Evolutionary conservation across 1,140 invertebrate species (phyloP), one percentile per base, ranked within the genome.

Genomic region (Lucilia cuprina): DNA sequence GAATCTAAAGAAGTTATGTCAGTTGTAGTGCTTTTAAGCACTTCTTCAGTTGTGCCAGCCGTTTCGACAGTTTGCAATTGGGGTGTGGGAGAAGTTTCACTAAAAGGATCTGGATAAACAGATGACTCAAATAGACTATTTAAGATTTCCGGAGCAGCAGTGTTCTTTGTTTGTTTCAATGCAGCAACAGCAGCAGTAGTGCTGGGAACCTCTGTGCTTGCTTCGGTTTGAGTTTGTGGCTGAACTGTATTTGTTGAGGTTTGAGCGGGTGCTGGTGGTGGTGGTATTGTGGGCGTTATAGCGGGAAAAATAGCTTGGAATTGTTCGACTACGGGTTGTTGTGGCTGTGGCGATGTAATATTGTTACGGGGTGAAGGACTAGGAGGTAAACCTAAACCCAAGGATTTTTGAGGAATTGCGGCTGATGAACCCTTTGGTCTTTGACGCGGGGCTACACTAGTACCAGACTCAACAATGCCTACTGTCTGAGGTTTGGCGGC

Each of bases 361-460:
- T 87, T 90, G 49, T 90, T 89, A 49, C 90, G 86, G 1, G 90
- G 90, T 82, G 87, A 88, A 14, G 92, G 92, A 88, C 92, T 93
- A 19, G 92, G 92, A 75, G 91, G 92, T 60, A 93, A 85, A 0
- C 91, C 92, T 12, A 93, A 86, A n/a, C 92, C 92, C 82, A 93
- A 87, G 30, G 90, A 86, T 85, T 91, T 92, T 30, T 92, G 87
- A 2, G 91, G 91, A 65, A 91, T 91, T 55, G 90, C 89, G 5
- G 92, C 86, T 0, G 86, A 86, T 74, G 88, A 92, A 84, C 93
- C 95, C 88, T 97, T 97, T 13, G 96, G 97, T 85, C 97, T 92
- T 88, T 97, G 96, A 74, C 96, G 92, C 7, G 97, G 97, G 17
- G 95, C 96, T 7, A 98, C 96, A 80, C 96, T 96, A 5, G 97